phyloP scores from a whole-genome alignment of 2,113 vertebrate species.

The Myotis lucifugus region DNA sequence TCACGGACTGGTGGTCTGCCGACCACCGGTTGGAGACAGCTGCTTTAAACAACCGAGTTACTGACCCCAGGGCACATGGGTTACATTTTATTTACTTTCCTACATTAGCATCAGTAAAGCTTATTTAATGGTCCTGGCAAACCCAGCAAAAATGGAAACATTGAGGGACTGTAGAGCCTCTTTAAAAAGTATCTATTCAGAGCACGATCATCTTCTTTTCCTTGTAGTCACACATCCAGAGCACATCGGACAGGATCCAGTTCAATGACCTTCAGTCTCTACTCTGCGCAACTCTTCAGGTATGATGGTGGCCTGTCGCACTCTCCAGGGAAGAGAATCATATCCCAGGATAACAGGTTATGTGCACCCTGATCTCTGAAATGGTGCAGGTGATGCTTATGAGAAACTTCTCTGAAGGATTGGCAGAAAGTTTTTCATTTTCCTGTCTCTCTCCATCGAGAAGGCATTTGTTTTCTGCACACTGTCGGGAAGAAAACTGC shows the following conservation, averaged over 20 bases:
- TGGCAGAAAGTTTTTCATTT: background rate
- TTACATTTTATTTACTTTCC: background rate
- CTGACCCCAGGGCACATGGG: no score
- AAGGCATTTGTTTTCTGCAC: background rate
- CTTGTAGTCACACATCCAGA: conserved; percentile 97
- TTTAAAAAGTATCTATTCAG: background rate
- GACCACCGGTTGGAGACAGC: no score
- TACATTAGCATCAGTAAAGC: background rate
- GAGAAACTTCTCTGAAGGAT: background rate
- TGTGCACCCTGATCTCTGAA: background rate
- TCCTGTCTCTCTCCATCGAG: background rate
- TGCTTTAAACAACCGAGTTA: background rate
- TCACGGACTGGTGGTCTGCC: no score
- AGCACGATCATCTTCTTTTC: background rate
- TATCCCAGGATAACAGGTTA: background rate
- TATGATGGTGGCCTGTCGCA: conserved; percentile 66
- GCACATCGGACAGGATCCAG: conserved; percentile 98
- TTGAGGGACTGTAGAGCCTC: background rate
- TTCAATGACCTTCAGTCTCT: conserved; percentile 99
- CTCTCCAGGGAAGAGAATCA: background rate
- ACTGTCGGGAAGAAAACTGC: background rate
- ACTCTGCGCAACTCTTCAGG: conserved; percentile 98
- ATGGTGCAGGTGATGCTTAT: background rate
- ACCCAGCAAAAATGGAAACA: background rate
- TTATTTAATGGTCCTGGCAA: background rate